Percentiles rank a stretch among this genome's conserved stretches.
Conservation (phyloP, 2,888 invertebrate species). For the Linnaemya vulpina region DNA sequence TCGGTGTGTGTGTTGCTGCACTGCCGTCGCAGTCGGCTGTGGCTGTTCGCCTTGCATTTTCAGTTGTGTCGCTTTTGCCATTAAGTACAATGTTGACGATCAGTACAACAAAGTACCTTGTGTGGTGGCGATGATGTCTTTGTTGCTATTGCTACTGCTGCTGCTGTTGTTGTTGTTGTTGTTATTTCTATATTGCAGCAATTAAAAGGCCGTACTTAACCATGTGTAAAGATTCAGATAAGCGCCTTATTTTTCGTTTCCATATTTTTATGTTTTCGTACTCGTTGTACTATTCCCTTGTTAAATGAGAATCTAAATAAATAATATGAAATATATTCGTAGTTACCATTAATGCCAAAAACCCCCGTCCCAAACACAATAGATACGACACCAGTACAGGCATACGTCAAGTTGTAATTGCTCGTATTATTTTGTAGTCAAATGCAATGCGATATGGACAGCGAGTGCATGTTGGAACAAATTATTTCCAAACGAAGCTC, state of each 20-base stretch:
- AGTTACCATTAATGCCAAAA: slow-evolving; percentile 31
- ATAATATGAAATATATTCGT: slow-evolving; percentile 44
- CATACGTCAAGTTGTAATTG: slow-evolving; percentile 32
- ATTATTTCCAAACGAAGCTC: slow-evolving; percentile 9
- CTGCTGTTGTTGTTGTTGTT: slow-evolving; percentile 27
- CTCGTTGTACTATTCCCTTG: slow-evolving; percentile 23
- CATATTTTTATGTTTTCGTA: slow-evolving; percentile 36
- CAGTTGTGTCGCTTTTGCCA: slow-evolving; percentile 45
- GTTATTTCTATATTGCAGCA: slow-evolving; percentile 74
- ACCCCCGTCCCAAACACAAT: slow-evolving; percentile 11
- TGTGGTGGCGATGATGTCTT: slow-evolving; percentile 55
- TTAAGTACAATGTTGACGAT: slow-evolving; percentile 56
- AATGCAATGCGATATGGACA: slow-evolving; percentile 3
- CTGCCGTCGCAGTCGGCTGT: slow-evolving; percentile 26
- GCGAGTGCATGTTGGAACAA: slow-evolving; percentile 38
- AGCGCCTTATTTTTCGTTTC: slow-evolving; percentile 75
- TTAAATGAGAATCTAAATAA: slow-evolving; percentile 58
- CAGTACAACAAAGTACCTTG: slow-evolving; percentile 51
- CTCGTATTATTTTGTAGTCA: slow-evolving; percentile 6
- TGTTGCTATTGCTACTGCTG: slow-evolving; percentile 34
- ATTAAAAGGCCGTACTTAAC: slow-evolving; percentile 83
- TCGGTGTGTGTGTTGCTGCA: not conserved
- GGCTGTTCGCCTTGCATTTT: slow-evolving; percentile 51
- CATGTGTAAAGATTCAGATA: slow-evolving; percentile 83
- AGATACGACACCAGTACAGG: not conserved